A percentile compares a stretch with the other conserved stretches of the same genome.
These are phyloP conservation scores for Sebastes iracundus DNA, from an alignment of 2,797 vertebrate genomes.

Conservation along the genomic window DNA sequence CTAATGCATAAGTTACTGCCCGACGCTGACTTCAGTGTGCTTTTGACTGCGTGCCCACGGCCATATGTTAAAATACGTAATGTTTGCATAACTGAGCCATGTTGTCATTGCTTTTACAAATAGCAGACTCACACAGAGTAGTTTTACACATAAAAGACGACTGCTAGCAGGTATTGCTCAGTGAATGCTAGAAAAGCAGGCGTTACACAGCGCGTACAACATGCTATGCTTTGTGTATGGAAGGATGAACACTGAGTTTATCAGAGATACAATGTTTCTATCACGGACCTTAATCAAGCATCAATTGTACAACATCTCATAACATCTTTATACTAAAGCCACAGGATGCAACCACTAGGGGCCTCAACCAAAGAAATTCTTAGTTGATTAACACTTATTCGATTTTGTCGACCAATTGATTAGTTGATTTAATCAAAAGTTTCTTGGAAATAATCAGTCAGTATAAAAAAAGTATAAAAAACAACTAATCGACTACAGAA, in stretches of 20 bases:
- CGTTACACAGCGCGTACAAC: background rate
- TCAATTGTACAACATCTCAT: background rate
- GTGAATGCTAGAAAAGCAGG: background rate
- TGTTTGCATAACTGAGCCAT: constrained; percentile 45
- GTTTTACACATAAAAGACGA: background rate
- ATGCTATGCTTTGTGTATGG: background rate
- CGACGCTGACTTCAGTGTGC: constrained; percentile 48
- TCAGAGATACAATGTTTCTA: background rate
- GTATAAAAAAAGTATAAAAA: too few species aligned
- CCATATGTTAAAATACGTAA: constrained; percentile 49
- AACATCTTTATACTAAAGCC: background rate
- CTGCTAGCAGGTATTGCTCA: background rate
- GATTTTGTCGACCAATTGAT: too few species aligned
- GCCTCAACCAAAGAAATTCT: too few species aligned
- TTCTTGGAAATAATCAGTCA: too few species aligned
- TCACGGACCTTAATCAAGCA: background rate
- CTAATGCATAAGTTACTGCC: constrained; percentile 59
- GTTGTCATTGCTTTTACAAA: constrained; percentile 29
- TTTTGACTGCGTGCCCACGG: constrained; percentile 36
- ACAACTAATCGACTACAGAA: too few species aligned
- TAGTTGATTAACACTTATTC: too few species aligned
- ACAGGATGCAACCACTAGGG: background rate
- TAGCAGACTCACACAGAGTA: background rate
- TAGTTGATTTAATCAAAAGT: too few species aligned
- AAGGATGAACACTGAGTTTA: background rate